Conservation (phyloP, 2,888 invertebrate genomes). For the Tinea semifulvella region DNA sequence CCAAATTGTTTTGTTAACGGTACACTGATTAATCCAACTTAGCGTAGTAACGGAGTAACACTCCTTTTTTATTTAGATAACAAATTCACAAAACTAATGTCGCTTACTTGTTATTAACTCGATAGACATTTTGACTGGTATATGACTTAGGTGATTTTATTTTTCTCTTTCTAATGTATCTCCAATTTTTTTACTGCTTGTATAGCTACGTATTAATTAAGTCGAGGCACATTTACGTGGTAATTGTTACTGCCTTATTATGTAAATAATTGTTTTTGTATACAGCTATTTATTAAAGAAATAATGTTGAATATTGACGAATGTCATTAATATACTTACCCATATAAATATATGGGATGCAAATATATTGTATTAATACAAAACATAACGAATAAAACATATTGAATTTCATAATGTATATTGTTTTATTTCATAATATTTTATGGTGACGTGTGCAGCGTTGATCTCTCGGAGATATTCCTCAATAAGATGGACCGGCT, state of each 20-base stretch:
- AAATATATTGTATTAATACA: slow-evolving; percentile 67
- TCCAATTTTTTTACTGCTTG: slow-evolving; percentile 56
- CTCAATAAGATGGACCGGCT: too few relatives aligned
- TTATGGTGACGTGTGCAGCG: too few relatives aligned
- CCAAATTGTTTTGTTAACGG: too few relatives aligned
- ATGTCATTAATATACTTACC: slow-evolving; percentile 54
- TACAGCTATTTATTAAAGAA: slow-evolving; percentile 68
- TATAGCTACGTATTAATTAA: slow-evolving; percentile 50
- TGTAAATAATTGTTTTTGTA: slow-evolving; percentile 51
- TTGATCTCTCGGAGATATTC: too few relatives aligned
- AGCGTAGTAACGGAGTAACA: too few relatives aligned
- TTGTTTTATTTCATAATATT: slow-evolving; percentile 28
- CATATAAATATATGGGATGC: slow-evolving; percentile 64
- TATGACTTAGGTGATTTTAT: slow-evolving; percentile 39
- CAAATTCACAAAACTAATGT: slow-evolving; percentile 64
- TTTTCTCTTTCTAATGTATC: slow-evolving; percentile 41
- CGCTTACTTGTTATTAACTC: slow-evolving; percentile 61
- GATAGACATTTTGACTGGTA: slow-evolving; percentile 58
- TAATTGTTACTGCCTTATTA: slow-evolving; percentile 58
- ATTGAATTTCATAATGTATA: slow-evolving; percentile 63
- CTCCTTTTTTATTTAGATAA: too few relatives aligned
- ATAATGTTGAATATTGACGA: slow-evolving; percentile 59
- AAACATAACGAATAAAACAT: slow-evolving; percentile 61
- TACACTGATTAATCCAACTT: too few relatives aligned
- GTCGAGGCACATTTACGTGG: slow-evolving; percentile 59